These are phyloP conservation scores for Cataglyphis cursor DNA, from an alignment of 2,888 invertebrate species.

Conservation along the genomic window DNA sequence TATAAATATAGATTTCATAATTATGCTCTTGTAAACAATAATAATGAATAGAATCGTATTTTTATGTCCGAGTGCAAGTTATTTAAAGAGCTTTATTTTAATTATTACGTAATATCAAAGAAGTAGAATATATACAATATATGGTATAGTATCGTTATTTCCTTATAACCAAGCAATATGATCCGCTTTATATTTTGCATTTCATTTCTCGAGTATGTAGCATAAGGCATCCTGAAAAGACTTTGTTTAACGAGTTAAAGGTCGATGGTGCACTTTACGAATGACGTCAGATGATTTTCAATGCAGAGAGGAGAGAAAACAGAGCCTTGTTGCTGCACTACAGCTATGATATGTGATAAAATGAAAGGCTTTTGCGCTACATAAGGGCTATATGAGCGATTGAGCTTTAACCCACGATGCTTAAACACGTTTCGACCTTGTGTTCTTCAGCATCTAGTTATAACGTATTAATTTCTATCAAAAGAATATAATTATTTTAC, in stretches of 20 bases:
- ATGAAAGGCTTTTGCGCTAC: slow-evolving; percentile 32
- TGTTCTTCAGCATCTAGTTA: neutral
- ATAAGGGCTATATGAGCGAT: neutral
- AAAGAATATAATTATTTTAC: neutral
- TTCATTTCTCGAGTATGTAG: slow-evolving; percentile 15
- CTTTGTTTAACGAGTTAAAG: slow-evolving; percentile 44
- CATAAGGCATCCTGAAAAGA: neutral
- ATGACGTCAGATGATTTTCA: slow-evolving; percentile 40
- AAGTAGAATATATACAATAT: neutral
- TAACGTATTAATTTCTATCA: neutral
- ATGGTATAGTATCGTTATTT: neutral
- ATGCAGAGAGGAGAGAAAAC: slow-evolving; percentile 48
- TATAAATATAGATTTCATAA: slow-evolving; percentile 10
- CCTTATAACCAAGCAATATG: slow-evolving; percentile 4
- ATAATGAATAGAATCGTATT: neutral
- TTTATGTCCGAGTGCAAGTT: neutral
- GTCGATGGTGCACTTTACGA: slow-evolving; percentile 42
- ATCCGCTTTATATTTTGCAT: slow-evolving; percentile 14
- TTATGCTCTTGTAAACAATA: slow-evolving; percentile 16
- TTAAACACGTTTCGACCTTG: slow-evolving; percentile 34
- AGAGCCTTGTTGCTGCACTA: slow-evolving; percentile 8
- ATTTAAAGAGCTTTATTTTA: neutral
- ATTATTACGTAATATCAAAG: neutral
- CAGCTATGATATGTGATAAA: slow-evolving; percentile 32
- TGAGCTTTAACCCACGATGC: slow-evolving; percentile 4